Conservation (phyloP, 1,140 invertebrate species). For the Sycophila sp. region DNA sequence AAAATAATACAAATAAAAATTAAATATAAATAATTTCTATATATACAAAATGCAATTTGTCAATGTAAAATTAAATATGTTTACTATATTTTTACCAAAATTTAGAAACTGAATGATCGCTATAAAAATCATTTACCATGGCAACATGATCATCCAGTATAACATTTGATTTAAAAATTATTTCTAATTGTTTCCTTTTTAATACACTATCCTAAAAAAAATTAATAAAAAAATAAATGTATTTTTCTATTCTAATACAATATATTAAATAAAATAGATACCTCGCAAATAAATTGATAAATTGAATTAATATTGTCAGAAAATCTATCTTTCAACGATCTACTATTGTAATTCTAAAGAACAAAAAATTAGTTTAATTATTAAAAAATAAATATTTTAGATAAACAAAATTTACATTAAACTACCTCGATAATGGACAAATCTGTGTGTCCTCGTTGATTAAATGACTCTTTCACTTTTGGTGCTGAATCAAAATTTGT, state of each 20-base stretch:
- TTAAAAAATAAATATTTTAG: not conserved
- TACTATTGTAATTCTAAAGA: conserved; percentile 41
- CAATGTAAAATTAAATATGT: conserved; percentile 11
- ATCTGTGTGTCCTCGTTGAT: conserved; percentile 2
- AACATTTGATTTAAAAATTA: conserved; percentile 51
- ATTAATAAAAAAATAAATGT: not conserved
- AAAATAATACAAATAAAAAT: conserved; percentile 16
- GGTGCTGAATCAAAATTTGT: conserved; percentile 54
- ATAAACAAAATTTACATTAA: conserved; percentile 2
- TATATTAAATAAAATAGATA: conserved; percentile 11
- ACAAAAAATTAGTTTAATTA: conserved; percentile 23
- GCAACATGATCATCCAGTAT: conserved; percentile 58
- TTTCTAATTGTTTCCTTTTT: conserved; percentile 44
- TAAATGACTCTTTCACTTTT: conserved; percentile 31
- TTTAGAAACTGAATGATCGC: conserved; percentile 31
- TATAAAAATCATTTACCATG: conserved; percentile 46
- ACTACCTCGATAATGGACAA: conserved; percentile 34
- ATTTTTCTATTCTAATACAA: not conserved
- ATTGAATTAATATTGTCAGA: conserved; percentile 26
- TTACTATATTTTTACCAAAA: conserved; percentile 52
- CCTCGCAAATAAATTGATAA: conserved; percentile 32
- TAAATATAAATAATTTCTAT: not conserved
- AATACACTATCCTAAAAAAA: conserved; percentile 44
- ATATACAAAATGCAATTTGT: not conserved
- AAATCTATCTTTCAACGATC: conserved; percentile 5